A percentile compares a stretch with the other conserved stretches of the same genome.
Conservation (phyloP, 2,113 vertebrate species). For the Australoheros scitulus region DNA sequence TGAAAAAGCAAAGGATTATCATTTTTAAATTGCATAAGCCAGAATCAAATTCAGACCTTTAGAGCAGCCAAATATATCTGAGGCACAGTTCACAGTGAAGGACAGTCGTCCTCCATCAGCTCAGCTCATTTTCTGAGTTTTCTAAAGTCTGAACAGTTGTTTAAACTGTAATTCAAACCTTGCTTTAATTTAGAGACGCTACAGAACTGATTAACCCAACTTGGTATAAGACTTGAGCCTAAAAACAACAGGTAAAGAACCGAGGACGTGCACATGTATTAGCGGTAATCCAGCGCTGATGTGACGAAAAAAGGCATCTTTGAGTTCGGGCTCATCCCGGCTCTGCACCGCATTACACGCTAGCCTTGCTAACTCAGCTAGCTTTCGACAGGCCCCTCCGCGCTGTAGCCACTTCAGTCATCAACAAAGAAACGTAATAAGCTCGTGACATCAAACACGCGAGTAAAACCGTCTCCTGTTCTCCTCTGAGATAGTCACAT, state of each 20-base stretch:
- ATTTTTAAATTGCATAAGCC: background rate
- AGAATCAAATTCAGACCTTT: background rate
- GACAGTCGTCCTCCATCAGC: background rate
- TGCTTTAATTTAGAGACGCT: background rate
- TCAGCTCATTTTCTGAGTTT: background rate
- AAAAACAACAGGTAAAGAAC: background rate
- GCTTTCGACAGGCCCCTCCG: constrained; percentile 6
- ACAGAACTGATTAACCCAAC: background rate
- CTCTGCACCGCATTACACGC: background rate
- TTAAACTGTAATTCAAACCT: background rate
- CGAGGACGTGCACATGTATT: background rate
- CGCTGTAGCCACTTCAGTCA: background rate
- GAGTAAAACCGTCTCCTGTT: rapidly evolving
- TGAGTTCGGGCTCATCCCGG: background rate
- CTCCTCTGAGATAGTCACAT: rapidly evolving
- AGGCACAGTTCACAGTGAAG: background rate
- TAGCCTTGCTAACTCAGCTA: constrained; percentile 34
- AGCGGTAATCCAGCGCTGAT: background rate
- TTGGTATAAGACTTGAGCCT: background rate
- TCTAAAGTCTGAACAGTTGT: background rate
- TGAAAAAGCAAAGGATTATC: background rate
- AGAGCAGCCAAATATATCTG: background rate
- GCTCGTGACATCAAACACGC: rapidly evolving
- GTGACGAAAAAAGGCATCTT: background rate
- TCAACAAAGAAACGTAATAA: rapidly evolving